These are phyloP conservation scores for Sinocyclocheilus grahami DNA, from an alignment of 2,113 vertebrate species.

Conservation along the genomic window DNA sequence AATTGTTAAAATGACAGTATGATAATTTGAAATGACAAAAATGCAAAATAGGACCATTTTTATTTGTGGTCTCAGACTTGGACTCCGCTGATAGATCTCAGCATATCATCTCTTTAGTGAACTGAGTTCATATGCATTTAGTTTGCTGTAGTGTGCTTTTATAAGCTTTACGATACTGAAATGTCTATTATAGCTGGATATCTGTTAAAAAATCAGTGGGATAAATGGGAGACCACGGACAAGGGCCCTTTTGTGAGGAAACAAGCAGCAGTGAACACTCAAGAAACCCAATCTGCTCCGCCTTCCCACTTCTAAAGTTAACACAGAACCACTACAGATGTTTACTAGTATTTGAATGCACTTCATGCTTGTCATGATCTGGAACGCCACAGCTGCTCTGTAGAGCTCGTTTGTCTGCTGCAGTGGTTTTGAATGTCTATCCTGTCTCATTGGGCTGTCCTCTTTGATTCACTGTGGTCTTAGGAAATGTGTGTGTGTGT, in stretches of 20 bases:
- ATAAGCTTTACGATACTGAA: background rate
- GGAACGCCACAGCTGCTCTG: background rate
- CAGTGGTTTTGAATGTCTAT: constrained; percentile 21
- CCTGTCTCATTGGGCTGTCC: background rate
- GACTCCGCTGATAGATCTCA: background rate
- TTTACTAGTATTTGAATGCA: background rate
- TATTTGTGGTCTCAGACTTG: background rate
- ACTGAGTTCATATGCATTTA: background rate
- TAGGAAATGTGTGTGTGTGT: constrained; percentile 25
- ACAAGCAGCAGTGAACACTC: background rate
- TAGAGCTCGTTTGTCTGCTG: constrained; percentile 18
- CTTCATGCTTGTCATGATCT: background rate
- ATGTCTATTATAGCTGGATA: background rate
- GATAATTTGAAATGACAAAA: background rate
- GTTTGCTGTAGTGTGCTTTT: background rate
- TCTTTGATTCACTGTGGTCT: constrained; percentile 28
- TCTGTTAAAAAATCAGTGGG: background rate
- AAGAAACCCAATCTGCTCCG: constrained; percentile 12
- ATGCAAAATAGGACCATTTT: background rate
- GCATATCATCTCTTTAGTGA: background rate
- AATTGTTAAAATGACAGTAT: background rate
- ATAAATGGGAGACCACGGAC: background rate
- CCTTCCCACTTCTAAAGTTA: background rate
- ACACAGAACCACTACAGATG: background rate
- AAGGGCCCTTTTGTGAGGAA: constrained; percentile 8